Percentiles rank a stretch among this genome's conserved stretches.
Evolutionary conservation across 2,888 invertebrate species (phyloP).

Genomic region (Pinctada fucata): DNA sequence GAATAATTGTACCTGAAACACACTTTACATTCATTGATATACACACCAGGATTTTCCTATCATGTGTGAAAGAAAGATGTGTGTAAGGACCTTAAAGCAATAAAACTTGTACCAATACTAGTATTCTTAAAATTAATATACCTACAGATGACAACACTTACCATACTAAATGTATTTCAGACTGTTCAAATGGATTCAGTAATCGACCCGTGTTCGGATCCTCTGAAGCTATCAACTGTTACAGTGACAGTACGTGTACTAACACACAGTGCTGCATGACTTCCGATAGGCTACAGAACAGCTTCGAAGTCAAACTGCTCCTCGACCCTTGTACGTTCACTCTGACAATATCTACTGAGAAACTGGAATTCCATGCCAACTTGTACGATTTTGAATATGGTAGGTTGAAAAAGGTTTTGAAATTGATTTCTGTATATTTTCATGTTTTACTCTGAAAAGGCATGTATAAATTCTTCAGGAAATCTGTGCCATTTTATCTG

Average conservation of each 20-base stretch:
- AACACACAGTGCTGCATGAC: conserved; percentile 44
- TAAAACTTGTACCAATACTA: too few species aligned
- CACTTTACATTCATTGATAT: too few species aligned
- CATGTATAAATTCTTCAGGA: background rate
- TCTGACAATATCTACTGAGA: conserved; percentile 45
- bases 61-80: too few species aligned
- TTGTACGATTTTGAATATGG: conserved; percentile 49
- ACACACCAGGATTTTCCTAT: too few species aligned
- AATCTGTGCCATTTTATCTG: background rate
- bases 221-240: conserved; percentile 36
- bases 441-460: background rate
- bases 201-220: background rate
- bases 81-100: too few species aligned
- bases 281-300: conserved; percentile 21
- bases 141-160: too few species aligned
- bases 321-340: conserved; percentile 48
- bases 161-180: conserved; percentile 1
- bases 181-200: conserved; percentile 3
- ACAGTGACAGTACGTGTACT: conserved; percentile 40
- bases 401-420: conserved; percentile 6
- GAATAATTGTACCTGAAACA: too few species aligned
- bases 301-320: conserved; percentile 36
- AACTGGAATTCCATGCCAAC: conserved; percentile 39
- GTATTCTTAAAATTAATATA: too few species aligned
- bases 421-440: background rate